Evolutionary conservation across 1,140 invertebrate genomes (phyloP).

Genomic region (Carposina sasakii): DNA sequence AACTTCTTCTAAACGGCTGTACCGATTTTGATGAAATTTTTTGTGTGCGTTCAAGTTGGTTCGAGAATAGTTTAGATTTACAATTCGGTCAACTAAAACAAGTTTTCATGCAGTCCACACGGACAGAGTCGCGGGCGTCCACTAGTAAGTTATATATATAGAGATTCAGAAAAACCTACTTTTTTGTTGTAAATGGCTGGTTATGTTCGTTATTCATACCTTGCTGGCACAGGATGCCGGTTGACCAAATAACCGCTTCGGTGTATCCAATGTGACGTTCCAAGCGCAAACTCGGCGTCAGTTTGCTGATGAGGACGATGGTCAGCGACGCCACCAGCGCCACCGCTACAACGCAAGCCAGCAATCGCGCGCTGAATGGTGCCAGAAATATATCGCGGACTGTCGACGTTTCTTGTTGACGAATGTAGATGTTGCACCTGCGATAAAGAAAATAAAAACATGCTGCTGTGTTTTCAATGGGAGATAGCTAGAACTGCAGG

Average conservation of each 20-base stretch:
- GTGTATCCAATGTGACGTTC: constrained; percentile 59
- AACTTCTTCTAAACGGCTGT: too few species aligned
- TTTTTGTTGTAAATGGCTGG: background rate
- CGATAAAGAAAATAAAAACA: constrained; percentile 17
- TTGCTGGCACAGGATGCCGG: constrained; percentile 78
- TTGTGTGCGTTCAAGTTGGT: too few species aligned
- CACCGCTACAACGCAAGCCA: constrained; percentile 70
- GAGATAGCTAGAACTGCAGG: too few species aligned
- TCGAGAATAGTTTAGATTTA: too few species aligned
- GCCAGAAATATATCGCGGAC: constrained; percentile 77
- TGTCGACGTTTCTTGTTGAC: constrained; percentile 74
- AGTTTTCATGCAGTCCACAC: too few species aligned
- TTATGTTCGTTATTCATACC: constrained; percentile 48
- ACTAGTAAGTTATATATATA: too few species aligned
- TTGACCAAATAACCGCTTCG: constrained; percentile 74
- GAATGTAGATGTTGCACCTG: constrained; percentile 78
- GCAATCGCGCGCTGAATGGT: constrained; percentile 73
- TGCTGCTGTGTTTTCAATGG: background rate
- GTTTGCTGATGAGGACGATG: constrained; percentile 65
- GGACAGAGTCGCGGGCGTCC: too few species aligned
- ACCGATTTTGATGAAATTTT: too few species aligned
- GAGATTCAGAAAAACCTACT: too few species aligned
- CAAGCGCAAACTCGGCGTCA: constrained; percentile 37
- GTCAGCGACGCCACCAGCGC: constrained; percentile 65
- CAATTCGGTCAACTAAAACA: too few species aligned